Conservation (phyloP, 2,797 vertebrate genomes). For the Notolabrus celidotus region DNA sequence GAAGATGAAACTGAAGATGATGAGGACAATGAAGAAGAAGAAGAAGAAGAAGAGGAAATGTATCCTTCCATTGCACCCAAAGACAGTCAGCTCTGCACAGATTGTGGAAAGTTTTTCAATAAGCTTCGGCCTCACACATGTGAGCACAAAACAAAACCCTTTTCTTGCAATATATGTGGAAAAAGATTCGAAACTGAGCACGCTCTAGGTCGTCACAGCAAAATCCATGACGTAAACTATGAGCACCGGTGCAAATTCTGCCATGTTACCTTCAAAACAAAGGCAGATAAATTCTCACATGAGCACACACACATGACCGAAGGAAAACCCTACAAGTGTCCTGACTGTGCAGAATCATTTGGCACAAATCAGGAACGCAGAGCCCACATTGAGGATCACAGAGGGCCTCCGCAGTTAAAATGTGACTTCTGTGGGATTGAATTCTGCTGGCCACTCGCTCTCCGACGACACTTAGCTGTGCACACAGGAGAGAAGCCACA, state of each 20-base stretch:
- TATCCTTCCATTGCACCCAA: background rate
- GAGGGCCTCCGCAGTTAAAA: constrained; percentile 31
- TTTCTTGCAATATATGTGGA: constrained; percentile 61
- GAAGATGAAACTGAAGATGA: background rate
- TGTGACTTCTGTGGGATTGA: constrained; percentile 54
- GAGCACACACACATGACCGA: constrained; percentile 27
- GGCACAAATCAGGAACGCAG: constrained; percentile 22
- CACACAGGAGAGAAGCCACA: constrained; percentile 59
- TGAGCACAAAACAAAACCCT: constrained; percentile 56
- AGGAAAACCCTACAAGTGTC: constrained; percentile 56
- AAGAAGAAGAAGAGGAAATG: background rate
- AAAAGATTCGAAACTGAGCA: constrained; percentile 50
- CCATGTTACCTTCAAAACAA: constrained; percentile 39
- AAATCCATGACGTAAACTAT: constrained; percentile 50
- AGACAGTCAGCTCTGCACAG: constrained; percentile 56
- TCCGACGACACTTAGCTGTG: constrained; percentile 53
- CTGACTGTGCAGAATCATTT: constrained; percentile 52
- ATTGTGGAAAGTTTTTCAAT: constrained; percentile 57
- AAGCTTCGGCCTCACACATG: constrained; percentile 41
- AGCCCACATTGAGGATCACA: constrained; percentile 51
- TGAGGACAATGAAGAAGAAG: background rate
- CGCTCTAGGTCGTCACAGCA: constrained; percentile 40
- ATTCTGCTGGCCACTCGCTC: constrained; percentile 17
- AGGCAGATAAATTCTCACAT: constrained; percentile 51
- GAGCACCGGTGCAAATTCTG: constrained; percentile 59